Percentiles rank a stretch among this genome's conserved stretches.
Conservation (phyloP, 2,888 invertebrate genomes). For the Volucella inanis region DNA sequence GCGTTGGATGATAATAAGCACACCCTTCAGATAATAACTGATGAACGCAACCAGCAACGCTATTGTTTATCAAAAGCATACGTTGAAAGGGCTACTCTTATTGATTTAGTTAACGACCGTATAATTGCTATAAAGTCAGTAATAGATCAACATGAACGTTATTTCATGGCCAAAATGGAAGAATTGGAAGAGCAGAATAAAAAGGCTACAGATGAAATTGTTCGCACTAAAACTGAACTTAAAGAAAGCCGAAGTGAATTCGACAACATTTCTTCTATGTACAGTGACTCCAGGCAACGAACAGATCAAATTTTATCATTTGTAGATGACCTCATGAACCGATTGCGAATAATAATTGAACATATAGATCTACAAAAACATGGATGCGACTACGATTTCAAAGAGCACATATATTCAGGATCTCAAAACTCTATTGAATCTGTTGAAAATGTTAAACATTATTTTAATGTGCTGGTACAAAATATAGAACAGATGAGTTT, state of each 20-base stretch:
- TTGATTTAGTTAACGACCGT: constrained; percentile 21
- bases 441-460: constrained; percentile 37
- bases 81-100: constrained; percentile 24
- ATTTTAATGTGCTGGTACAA: constrained; percentile 32
- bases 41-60: not conserved
- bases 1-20: constrained; percentile 4
- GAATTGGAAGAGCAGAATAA: not conserved
- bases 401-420: not conserved
- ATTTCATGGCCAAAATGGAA: not conserved
- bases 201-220: not conserved
- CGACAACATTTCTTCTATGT: not conserved
- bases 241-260: not conserved
- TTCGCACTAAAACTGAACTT: not conserved
- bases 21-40: not conserved
- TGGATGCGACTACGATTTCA: not conserved
- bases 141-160: constrained; percentile 28
- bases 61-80: constrained; percentile 7
- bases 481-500: constrained; percentile 7
- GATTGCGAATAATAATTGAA: not conserved
- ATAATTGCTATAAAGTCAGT: not conserved
- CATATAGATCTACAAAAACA: not conserved
- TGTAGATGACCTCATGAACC: constrained; percentile 5
- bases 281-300: not conserved
- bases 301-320: not conserved
- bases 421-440: not conserved